Conservation (phyloP, 1,140 invertebrate species). For the Pinna nobilis region DNA sequence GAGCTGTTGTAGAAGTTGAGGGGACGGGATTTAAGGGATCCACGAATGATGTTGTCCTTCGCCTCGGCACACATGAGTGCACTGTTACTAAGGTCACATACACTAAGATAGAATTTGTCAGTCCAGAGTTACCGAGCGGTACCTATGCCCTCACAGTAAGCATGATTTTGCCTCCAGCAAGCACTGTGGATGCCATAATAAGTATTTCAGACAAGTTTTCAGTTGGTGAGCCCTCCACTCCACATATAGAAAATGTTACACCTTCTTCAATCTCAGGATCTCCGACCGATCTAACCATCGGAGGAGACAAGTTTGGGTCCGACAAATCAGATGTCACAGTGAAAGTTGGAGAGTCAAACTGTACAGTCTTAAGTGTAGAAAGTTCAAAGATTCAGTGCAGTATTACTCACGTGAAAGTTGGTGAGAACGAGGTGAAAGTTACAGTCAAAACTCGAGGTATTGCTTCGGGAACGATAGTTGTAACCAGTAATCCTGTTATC, state of each 20-base stretch:
- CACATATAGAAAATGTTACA: slow-evolving; percentile 15
- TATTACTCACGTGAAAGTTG: slow-evolving; percentile 16
- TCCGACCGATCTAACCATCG: slow-evolving; percentile 7
- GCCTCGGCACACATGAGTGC: background rate
- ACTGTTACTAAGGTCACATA: slow-evolving; percentile 19
- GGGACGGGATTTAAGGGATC: slow-evolving; percentile 60
- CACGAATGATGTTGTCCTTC: background rate
- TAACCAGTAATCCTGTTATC: slow-evolving; percentile 12
- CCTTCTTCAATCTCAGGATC: slow-evolving; percentile 4
- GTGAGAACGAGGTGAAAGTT: background rate
- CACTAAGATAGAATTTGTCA: slow-evolving; percentile 13
- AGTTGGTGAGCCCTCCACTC: slow-evolving; percentile 13
- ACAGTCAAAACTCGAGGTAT: background rate
- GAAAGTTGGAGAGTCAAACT: slow-evolving; percentile 19
- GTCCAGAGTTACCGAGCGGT: background rate
- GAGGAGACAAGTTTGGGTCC: slow-evolving; percentile 23
- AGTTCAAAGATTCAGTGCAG: slow-evolving; percentile 32
- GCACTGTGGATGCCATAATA: slow-evolving; percentile 4
- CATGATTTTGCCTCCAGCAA: slow-evolving; percentile 7
- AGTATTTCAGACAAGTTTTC: background rate
- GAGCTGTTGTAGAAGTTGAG: slow-evolving; percentile 59
- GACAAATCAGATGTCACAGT: slow-evolving; percentile 12
- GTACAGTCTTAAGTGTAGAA: slow-evolving; percentile 23
- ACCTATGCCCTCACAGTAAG: background rate
- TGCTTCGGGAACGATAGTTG: background rate